Percentiles rank a stretch among this genome's conserved stretches.
Evolutionary conservation across 2,113 vertebrate species (phyloP).

Genomic region (Noctilio leporinus): DNA sequence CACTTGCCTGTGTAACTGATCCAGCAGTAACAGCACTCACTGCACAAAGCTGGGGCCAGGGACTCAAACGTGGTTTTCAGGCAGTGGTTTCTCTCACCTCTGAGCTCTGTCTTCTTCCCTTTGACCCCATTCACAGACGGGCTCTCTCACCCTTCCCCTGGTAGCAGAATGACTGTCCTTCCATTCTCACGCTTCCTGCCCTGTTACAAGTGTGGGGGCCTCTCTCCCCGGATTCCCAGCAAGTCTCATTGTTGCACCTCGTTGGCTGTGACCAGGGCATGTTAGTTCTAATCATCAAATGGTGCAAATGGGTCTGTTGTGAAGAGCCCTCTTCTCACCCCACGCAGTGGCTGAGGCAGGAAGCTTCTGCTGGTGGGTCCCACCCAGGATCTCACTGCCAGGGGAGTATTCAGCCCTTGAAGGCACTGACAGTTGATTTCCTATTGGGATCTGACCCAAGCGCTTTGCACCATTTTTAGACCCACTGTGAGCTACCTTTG

Average conservation of each 20-base stretch:
- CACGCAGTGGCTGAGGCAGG: rapidly evolving
- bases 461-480: not conserved
- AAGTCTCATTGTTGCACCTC: not conserved
- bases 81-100: not conserved
- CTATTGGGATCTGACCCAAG: not conserved
- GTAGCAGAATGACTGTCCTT: not conserved
- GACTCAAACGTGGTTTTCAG: not conserved
- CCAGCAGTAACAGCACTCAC: not conserved
- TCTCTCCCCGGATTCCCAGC: not conserved
- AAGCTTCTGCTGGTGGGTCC: not conserved
- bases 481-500: not conserved
- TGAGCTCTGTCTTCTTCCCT: not conserved
- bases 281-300: not conserved
- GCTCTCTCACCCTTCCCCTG: not conserved
- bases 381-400: rapidly evolving
- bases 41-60: not conserved
- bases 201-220: not conserved
- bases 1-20: not conserved
- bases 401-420: not conserved
- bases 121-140: not conserved
- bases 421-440: not conserved
- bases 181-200: not conserved
- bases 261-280: not conserved
- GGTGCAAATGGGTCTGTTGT: too few relatives aligned
- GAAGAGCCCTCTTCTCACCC: too few relatives aligned